Conservation (phyloP, 2,113 vertebrate genomes). For the Datnioides undecimradiatus region DNA sequence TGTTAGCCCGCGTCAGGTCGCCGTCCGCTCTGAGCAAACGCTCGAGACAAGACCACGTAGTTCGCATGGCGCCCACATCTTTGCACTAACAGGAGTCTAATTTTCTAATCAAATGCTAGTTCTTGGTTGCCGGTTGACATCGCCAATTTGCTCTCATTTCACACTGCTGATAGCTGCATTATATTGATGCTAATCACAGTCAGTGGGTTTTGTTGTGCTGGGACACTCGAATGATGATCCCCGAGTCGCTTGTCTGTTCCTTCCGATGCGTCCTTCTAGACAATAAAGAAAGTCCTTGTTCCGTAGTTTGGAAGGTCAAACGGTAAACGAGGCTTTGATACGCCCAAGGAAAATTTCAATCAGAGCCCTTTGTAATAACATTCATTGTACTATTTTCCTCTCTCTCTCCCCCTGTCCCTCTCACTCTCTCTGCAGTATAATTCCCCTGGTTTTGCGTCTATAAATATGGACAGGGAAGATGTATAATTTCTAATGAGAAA, state of each 20-base stretch:
- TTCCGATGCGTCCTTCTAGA: constrained; percentile 54
- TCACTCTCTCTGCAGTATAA: constrained; percentile 75
- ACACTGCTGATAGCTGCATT: background rate
- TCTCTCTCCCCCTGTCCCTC: constrained; percentile 58
- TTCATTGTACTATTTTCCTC: constrained; percentile 79
- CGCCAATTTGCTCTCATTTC: constrained; percentile 28
- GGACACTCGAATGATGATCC: constrained; percentile 43
- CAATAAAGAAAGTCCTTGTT: constrained; percentile 83
- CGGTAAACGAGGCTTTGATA: constrained; percentile 82
- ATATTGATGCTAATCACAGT: constrained; percentile 39
- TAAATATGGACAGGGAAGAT: constrained; percentile 82
- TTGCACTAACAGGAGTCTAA: background rate
- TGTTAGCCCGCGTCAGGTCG: constrained; percentile 61
- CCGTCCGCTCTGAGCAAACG: constrained; percentile 52
- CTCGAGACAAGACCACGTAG: constrained; percentile 1
- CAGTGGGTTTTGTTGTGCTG: constrained; percentile 34
- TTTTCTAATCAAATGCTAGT: constrained; percentile 34
- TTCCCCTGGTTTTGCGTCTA: constrained; percentile 85
- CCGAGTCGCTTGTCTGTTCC: constrained; percentile 20
- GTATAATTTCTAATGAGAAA: constrained; percentile 86
- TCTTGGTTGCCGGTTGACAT: constrained; percentile 23
- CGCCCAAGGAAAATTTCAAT: constrained; percentile 82
- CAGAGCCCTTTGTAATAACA: constrained; percentile 85
- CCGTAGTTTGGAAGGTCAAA: constrained; percentile 84
- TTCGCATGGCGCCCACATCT: constrained; percentile 29